Evolutionary conservation across 2,113 vertebrate genomes (phyloP), one percentile per base, ranked within the genome.

Genomic region (Nerophis ophidion): DNA sequence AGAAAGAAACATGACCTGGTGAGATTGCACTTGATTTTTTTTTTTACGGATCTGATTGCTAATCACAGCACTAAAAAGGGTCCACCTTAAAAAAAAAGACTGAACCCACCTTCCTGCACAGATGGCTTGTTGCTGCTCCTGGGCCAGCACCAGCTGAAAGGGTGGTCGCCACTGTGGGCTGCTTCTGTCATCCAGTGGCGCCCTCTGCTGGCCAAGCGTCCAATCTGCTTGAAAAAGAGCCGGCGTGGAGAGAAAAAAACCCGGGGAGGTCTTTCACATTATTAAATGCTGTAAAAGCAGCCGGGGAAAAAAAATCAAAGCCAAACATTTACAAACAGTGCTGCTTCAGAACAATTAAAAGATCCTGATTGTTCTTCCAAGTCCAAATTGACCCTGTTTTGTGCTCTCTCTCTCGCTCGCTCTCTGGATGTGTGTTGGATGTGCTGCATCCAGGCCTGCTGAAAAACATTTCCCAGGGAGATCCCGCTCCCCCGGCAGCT

Each of bases 191-290:
- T 53, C 26, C 44, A 70, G 69, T 47, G 60, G 66, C 63, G 76
- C 84, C 87, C 75, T 76, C 77, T 81, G 76, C 86, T 82, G 80
- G 83, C 57, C 61, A 10, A 42, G 6, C 26, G 19, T 12, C 40
- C 40, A 42, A 48, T 61, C 48, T 81, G 75, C 80, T 81, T 82
- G 57, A 72, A 77, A 5, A 60, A 76, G 81, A 11, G 16, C 16
- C 38, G 4, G 16, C 53, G 17, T 42, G 55, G 60, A 66, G 64
- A 71, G 72, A 71, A 66, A 51, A 67, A 82, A 63, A 67, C 65
- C 19, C 66, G 74, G 72, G 75, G 67, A 73, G 72, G 75, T 85
- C 79, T 81, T 90, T 92, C 89, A 90, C 89, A 92, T 92, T 91
- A 85, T 87, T 87, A 70, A 84, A 81, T 75, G 85, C 83, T 80